phyloP scores from a whole-genome alignment of 2,113 vertebrate species.

The Mirounga angustirostris region DNA sequence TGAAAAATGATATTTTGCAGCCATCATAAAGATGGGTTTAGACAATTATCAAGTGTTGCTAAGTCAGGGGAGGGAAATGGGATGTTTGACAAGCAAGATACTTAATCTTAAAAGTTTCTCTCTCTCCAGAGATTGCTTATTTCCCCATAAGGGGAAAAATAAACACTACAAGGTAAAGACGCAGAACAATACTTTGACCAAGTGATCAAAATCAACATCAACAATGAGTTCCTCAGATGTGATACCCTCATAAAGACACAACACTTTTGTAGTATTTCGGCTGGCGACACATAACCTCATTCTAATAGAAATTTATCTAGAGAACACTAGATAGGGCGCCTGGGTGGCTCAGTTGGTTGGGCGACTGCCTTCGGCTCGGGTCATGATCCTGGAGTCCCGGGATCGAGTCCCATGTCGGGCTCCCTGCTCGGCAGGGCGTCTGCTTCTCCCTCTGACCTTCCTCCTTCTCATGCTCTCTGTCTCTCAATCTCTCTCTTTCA shows the following conservation, averaged over 20 bases:
- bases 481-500: too few relatives aligned
- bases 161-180: background rate
- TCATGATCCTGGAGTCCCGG: too few relatives aligned
- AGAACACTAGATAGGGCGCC: background rate
- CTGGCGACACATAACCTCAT: background rate
- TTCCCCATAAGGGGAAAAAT: background rate
- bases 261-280: background rate
- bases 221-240: background rate
- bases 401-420: too few relatives aligned
- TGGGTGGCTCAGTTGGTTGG: too few relatives aligned
- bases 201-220: background rate
- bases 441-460: too few relatives aligned
- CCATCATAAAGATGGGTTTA: background rate
- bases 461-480: too few relatives aligned
- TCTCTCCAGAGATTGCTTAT: background rate
- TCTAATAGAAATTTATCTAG: background rate
- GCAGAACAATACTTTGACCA: background rate
- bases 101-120: background rate
- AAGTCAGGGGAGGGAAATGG: background rate
- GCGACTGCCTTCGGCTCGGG: too few relatives aligned
- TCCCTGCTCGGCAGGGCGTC: too few relatives aligned
- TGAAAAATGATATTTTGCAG: background rate
- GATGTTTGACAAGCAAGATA: background rate
- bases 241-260: background rate
- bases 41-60: background rate